Base-by-base conservation (phyloP, 2,113 vertebrate species). In the Brevimyrus niger region DNA sequence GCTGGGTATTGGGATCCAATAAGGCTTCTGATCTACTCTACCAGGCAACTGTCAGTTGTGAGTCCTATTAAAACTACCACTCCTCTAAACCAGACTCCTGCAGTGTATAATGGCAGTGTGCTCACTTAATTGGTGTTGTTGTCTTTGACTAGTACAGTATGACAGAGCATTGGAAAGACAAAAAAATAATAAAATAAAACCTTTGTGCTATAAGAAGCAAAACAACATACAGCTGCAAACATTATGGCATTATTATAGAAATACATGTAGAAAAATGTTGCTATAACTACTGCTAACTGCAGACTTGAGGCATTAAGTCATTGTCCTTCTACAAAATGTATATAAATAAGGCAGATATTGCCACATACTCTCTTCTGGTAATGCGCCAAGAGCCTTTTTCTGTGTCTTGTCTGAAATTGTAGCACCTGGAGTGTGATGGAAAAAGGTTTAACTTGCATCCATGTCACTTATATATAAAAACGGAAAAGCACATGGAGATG, bases 361-460 rank as follows among this genome's bases (percentile, higher is more conserved):
- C 1, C n/a, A 87, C 51, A 94, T 94, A 98, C 98, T 96, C 94
- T 97, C 92, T 97, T 93, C 92, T 92, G 94, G 27, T 96, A 95
- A 90, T 97, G 91, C 55, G 93, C 35, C 85, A 96, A 35, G n/a
- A 99, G 92, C 90, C 94, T 95, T 91, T 93, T 97, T 88, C 96
- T 95, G 90, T 98, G 97, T 91, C 95, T 96, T 91, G 96, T 95
- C 94, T 99, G 98, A 91, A 99, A 99, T 89, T 95, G 94, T 91
- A 96, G 91, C 91, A 99, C 92, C 98, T 99, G 91, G 91, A 91
- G 92, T 93, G 55, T 87, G 50, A 0, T 2, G 48, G n/a, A n/a
- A 91, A 21, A 69, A 44, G 73, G 42, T 10, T 80, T 42, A 46
- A 84, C 3, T 46, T 47, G 44, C 82, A 84, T 47, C 80, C 44